Base-by-base conservation (phyloP, 2,888 invertebrate genomes). In the Pandemis heparana region DNA sequence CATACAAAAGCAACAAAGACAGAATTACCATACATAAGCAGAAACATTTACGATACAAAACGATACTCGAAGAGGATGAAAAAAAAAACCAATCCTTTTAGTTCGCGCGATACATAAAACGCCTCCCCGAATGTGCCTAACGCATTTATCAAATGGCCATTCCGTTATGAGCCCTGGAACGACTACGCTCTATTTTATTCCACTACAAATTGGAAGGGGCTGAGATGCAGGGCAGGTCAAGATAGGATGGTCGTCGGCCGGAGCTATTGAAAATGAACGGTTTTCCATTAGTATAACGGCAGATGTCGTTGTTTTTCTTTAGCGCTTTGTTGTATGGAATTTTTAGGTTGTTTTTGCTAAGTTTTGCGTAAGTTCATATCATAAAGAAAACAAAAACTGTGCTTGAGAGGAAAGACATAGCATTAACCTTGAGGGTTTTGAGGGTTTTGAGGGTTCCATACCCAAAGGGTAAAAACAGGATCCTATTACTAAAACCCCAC, bases 111-210 rank as follows among this genome's bases (percentile, higher is more conserved):
- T 23, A 69, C 73, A 59, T 59, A 60, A 73, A 67, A 62, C 16
- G 53, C 53, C 51, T 67, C 63, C 38, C 14, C 59, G 70, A 75
- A 74, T 75, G 67, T 69, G 43, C 53, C 70, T 63, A 65, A 71
- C 71, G 66, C 74, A 70, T 75, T 71, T 75, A 74, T 75, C 66
- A 75, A 71, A 75, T 67, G 48, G 53, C 67, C 62, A 75, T 63
- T 60, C 51, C 41, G 41, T 51, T 67, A 63, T 63, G 71, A 64
- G 39, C 66, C 56, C 23, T 23, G 46, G 10, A 53, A 41, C 56
- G 67, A 61, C 66, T 53, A 23, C 38, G 10, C 18, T 48, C 38
- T 59, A 23, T 63, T 64, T 39, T 16, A 7, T 16, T 32, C 41
- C 46, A 10, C 7, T 69, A 18, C 16, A 32, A 60, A 66, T 51